A percentile compares a stretch with the other conserved stretches of the same genome.
phyloP scores from a whole-genome alignment of 2,888 invertebrate species.

The Ophioninae sp. region DNA sequence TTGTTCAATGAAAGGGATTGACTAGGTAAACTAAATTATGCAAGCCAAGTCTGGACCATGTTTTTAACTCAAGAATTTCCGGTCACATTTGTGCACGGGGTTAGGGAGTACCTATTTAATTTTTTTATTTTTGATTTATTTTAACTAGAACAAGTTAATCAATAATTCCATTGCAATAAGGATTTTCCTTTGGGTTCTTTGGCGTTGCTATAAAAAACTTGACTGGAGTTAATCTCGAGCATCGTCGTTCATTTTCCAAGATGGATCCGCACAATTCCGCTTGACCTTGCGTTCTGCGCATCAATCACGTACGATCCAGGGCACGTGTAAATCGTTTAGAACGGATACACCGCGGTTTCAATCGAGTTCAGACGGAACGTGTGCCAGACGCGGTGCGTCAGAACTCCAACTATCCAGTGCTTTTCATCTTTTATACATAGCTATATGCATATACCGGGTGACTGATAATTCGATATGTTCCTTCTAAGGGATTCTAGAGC shows the following conservation, averaged over 20 bases:
- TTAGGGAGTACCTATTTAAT: too few relatives aligned
- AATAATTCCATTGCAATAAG: background rate
- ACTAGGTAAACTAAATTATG: too few relatives aligned
- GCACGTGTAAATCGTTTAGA: conserved; percentile 1
- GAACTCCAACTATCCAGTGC: background rate
- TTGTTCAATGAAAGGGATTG: too few relatives aligned
- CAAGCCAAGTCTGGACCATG: too few relatives aligned
- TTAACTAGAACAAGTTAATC: too few relatives aligned
- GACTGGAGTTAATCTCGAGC: background rate
- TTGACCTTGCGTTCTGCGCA: background rate
- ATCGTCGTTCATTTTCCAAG: background rate
- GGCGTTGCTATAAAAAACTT: background rate
- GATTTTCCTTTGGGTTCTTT: background rate
- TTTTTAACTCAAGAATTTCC: too few relatives aligned
- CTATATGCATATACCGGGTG: background rate
- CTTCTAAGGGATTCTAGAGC: too few relatives aligned
- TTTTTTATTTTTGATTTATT: too few relatives aligned
- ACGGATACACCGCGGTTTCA: conserved; percentile 7
- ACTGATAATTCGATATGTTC: too few relatives aligned
- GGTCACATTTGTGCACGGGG: too few relatives aligned
- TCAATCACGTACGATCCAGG: conserved; percentile 13
- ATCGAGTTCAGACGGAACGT: conserved; percentile 19
- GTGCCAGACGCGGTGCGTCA: background rate
- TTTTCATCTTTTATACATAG: background rate
- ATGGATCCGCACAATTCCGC: background rate